Percentiles rank a stretch among this genome's conserved stretches.
Evolutionary conservation across 1,140 invertebrate species (phyloP).

Genomic region (Hydropsyche tenuis): DNA sequence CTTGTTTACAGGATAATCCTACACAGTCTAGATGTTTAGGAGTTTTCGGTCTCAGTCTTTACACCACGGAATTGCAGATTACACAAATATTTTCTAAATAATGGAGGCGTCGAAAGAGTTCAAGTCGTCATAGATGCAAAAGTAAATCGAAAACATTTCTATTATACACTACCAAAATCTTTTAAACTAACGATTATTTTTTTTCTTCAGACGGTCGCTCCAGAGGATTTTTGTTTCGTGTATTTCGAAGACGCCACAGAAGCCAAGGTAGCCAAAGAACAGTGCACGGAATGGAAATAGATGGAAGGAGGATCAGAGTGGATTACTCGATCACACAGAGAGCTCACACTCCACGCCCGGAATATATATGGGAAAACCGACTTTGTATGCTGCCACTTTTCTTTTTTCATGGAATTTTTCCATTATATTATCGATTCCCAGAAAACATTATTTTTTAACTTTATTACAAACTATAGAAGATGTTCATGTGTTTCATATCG

Average conservation of each 20-base stretch:
- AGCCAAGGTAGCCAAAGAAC: constrained; percentile 92
- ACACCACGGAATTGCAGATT: constrained; percentile 93
- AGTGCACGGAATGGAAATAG: constrained; percentile 94
- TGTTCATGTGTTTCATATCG: no score
- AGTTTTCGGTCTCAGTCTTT: constrained; percentile 92
- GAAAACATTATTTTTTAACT: no score
- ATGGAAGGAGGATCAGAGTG: constrained; percentile 90
- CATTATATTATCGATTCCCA: no score
- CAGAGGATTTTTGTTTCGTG: constrained; percentile 95
- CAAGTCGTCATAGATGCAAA: constrained; percentile 96
- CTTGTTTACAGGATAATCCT: constrained; percentile 74
- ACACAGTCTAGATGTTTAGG: constrained; percentile 89
- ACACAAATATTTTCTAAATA: constrained; percentile 92
- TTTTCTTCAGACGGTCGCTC: constrained; percentile 81
- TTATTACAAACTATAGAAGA: no score
- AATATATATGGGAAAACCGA: constrained; percentile 96
- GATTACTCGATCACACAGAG: constrained; percentile 98
- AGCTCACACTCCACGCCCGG: constrained; percentile 98
- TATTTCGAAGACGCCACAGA: constrained; percentile 91
- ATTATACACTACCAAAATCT: no score
- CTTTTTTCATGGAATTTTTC: no score
- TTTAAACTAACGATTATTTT: no score
- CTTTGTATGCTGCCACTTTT: constrained; percentile 65
- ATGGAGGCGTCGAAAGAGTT: constrained; percentile 90
- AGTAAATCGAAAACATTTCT: constrained; percentile 65